Evolutionary conservation across 2,797 vertebrate species (phyloP).

Genomic region (Sebastiscus albofasciatus): DNA sequence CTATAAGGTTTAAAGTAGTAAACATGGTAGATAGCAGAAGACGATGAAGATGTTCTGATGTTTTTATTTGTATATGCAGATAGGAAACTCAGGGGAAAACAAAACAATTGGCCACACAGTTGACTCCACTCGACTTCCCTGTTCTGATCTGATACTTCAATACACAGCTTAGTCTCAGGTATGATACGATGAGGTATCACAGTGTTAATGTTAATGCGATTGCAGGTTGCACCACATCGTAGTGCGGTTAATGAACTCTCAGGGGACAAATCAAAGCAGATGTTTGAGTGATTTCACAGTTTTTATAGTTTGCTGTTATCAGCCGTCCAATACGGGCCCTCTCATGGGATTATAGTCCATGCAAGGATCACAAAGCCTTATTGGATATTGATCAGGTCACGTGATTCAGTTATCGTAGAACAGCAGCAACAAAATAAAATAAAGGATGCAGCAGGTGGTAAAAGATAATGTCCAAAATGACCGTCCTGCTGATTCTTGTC

Average conservation of each 20-base stretch:
- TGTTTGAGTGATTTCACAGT: slow-evolving; percentile 46
- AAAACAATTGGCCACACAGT: not conserved
- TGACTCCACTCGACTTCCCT: not conserved
- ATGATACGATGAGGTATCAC: not conserved
- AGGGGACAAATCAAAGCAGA: slow-evolving; percentile 46
- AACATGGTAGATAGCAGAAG: not conserved
- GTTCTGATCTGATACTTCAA: not conserved
- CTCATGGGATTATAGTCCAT: slow-evolving; percentile 40
- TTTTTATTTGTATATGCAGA: not conserved
- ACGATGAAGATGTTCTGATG: not conserved
- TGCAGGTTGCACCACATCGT: not conserved
- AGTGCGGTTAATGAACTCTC: slow-evolving; percentile 61
- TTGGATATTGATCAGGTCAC: slow-evolving; percentile 78
- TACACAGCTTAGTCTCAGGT: not conserved
- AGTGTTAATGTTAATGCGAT: not conserved
- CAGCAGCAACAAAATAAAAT: slow-evolving; percentile 48
- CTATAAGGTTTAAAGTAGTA: not conserved
- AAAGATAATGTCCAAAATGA: slow-evolving; percentile 62
- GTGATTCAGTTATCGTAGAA: slow-evolving; percentile 41
- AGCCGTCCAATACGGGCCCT: slow-evolving; percentile 41
- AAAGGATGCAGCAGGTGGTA: slow-evolving; percentile 40
- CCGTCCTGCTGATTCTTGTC: slow-evolving; percentile 54
- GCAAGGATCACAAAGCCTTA: slow-evolving; percentile 66
- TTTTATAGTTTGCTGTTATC: slow-evolving; percentile 70
- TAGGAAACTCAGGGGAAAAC: not conserved